Base-by-base conservation (phyloP, 1,140 invertebrate genomes). In the Chymomyza costata region DNA sequence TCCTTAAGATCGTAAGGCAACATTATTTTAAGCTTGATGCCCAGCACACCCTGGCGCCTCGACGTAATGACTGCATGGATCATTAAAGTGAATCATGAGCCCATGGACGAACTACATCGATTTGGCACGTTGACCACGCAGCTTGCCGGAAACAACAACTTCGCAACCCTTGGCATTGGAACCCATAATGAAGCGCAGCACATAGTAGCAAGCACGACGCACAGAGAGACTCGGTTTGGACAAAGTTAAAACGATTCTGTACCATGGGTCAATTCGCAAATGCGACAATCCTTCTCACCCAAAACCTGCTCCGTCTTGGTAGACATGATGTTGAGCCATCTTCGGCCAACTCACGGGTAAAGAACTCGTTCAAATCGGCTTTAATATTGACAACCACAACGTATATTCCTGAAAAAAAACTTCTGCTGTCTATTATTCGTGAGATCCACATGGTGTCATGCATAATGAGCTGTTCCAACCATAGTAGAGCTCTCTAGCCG, bases 61-160 rank as follows among this genome's bases (percentile, higher is more conserved):
- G 10, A 99, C 96, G 82, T 99, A 99, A 65, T 99, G 95, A 85
- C 97, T 96, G 67, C 93, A 95, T 8, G 97, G 97, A 84, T 99
- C 95, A 84, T 97, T 97, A 84, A 94, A 97, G 88, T 99, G 97
- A 83, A 99, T 99, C 97, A 99, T 99, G 8, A 99, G 89, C 49
- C 98, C 97, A 87, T 99, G 97, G 38, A 98, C 95, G 86, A 99
- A 99, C 86, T 99, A 99, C 97, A 99, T 99, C 7, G 96, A 95
- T 87, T 99, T 99, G 46, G 98, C 98, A 90, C 98, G 90, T 88
- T 99, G 97, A 63, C 98, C 98, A 85, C 97, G 88, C 10, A 99
- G 89, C 89, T 99, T 99, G 32, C 98, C 98, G 70, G 95, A 97
- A 0, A 99, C 97, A 1, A 99, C 96, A 6, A 99, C 97, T 89